Conservation (phyloP, 1,140 invertebrate species). For the Cataglyphis hispanica region DNA sequence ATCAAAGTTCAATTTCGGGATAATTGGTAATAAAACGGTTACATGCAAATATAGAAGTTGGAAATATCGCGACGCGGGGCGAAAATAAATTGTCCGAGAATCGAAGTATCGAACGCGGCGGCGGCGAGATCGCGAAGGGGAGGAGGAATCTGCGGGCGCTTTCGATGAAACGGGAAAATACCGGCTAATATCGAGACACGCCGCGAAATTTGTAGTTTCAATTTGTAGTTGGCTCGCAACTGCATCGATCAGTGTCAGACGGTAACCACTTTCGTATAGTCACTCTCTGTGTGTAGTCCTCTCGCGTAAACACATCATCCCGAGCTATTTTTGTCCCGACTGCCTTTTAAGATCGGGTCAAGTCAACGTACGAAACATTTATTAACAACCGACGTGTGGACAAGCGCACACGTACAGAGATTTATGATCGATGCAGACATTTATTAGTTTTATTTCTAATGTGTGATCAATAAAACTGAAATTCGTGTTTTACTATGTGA, state of each 20-base stretch:
- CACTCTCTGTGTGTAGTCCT: conserved; percentile 47
- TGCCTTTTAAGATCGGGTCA: conserved; percentile 71
- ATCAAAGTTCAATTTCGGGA: conserved; percentile 15
- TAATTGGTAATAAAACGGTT: conserved; percentile 47
- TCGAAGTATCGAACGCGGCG: background rate
- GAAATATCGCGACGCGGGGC: conserved; percentile 5
- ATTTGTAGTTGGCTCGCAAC: conserved; percentile 58
- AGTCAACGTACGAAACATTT: conserved; percentile 73
- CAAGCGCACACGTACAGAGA: background rate
- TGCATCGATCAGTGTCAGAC: conserved; percentile 61
- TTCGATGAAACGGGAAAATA: conserved; percentile 6
- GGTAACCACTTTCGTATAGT: conserved; percentile 56
- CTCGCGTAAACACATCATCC: conserved; percentile 47
- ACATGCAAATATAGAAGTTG: conserved; percentile 16
- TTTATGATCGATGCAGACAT: background rate
- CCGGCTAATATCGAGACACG: background rate
- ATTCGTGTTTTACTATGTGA: background rate
- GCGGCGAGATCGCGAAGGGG: conserved; percentile 15
- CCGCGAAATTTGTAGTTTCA: conserved; percentile 22
- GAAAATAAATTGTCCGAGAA: conserved; percentile 41
- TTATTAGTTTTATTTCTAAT: background rate
- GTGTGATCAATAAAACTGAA: background rate
- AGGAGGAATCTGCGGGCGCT: background rate
- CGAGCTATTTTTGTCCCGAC: conserved; percentile 66
- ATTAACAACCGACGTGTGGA: conserved; percentile 50